Percentiles rank a stretch among this genome's conserved stretches.
Evolutionary conservation across 2,888 invertebrate genomes (phyloP).

Genomic region (Blastobasis lacticolella): DNA sequence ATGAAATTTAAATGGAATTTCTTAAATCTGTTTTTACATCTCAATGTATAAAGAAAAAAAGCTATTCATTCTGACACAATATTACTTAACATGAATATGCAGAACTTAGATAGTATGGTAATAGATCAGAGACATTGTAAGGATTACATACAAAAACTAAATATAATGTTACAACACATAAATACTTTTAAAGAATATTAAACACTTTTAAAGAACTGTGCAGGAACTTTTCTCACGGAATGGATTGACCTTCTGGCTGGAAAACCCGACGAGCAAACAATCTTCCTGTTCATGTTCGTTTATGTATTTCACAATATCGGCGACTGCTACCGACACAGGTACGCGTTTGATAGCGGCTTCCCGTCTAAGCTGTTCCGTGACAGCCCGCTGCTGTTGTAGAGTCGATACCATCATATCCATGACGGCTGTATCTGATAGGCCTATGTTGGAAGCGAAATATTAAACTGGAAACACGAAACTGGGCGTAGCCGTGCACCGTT

Average conservation of each 20-base stretch:
- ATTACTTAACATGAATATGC: no score
- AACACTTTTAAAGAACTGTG: constrained; percentile 79
- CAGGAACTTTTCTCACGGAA: constrained; percentile 96
- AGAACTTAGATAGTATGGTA: no score
- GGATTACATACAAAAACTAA: no score
- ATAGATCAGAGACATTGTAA: no score
- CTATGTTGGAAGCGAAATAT: constrained; percentile 79
- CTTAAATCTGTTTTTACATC: no score
- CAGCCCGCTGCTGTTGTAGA: constrained; percentile 93
- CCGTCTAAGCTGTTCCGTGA: constrained; percentile 93
- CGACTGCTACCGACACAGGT: constrained; percentile 91
- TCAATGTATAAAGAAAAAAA: no score
- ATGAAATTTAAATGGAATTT: no score
- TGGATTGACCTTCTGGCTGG: constrained; percentile 95
- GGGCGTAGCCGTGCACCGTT: no score
- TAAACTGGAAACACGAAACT: no score
- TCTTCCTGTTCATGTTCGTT: constrained; percentile 94
- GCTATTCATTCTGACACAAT: no score
- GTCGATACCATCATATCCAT: constrained; percentile 96
- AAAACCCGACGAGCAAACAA: constrained; percentile 93
- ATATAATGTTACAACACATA: neutral
- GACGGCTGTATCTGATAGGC: constrained; percentile 90
- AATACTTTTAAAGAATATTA: neutral
- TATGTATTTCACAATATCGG: constrained; percentile 93
- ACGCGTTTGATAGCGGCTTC: constrained; percentile 92